Evolutionary conservation across 2,888 invertebrate species (phyloP), one percentile per base, ranked within the genome.

Genomic region (Synanthedon tipuliformis): DNA sequence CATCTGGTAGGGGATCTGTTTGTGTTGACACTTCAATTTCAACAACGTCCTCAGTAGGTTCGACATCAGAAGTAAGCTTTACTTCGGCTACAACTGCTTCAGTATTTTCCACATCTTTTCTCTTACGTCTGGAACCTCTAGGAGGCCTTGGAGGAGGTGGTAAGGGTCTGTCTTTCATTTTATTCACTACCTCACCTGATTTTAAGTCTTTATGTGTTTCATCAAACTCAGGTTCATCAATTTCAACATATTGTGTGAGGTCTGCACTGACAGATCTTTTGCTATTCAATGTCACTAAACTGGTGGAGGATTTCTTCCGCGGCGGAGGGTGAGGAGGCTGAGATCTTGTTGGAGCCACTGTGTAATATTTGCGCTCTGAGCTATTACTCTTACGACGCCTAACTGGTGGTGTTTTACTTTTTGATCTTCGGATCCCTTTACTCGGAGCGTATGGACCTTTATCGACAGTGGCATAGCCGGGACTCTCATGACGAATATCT

Each of bases 141-240:
- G 95, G 94, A 41, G 95, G 95, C 55, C 95, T 87, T 2, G 96
- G 96, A 0, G 96, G 96, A 4, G 96, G 92, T 1, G 96, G 96
- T 59, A 96, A 76, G 0, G 96, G 96, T 58, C 96, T 89, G 61
- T 92, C 92, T 78, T 94, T 94, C 92, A 96, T 95, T 83, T 92
- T 94, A 65, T 90, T 92, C 2, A 95, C 89, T 49, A 94, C 88
- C 57, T 92, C 92, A 8, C 93, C 94, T 16, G 94, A 93, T 57
- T 93, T 90, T 50, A 95, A 78, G 65, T 92, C 89, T 63, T 90
- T 90, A 51, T 89, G 88, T 58, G 81, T 70, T 55, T 90, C 90
- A 64, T 90, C 90, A 59, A 90, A 88, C 54, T 89, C 84, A 2
- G 85, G 82, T 58, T 89, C 89, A 52, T 90, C 89, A 52, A 91